Evolutionary conservation across 2,888 invertebrate species (phyloP), one percentile per base, ranked within the genome.

Genomic region (Mythimna vitellina): DNA sequence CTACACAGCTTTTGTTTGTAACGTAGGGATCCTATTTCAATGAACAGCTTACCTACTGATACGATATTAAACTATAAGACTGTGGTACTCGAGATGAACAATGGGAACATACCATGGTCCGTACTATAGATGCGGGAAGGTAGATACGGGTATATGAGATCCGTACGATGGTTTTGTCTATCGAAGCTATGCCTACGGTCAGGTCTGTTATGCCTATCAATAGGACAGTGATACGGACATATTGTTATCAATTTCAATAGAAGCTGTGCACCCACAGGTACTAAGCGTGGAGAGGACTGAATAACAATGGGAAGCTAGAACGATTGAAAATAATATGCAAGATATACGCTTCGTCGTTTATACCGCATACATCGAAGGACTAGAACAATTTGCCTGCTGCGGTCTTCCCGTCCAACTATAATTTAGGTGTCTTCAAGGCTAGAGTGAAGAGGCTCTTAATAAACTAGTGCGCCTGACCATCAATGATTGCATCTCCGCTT

Each of bases 171-270:
- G 79, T 75, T 79, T 79, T 73, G 70, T 70, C 32, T 70, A 65
- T 49, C 64, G 32, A 70, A 51, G 38, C 57, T 49, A 60, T 65
- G 46, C 57, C 53, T 64, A 65, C 49, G 57, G 60, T 65, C 60
- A 65, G 56, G 38, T 29, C 63, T 32, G 60, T 67, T 46, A 29
- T 67, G 61, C 58, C n/a, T 68, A 67, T 65, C 73, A 66, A 67
- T 68, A 63, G n/a, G 29, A 38, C 22, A 62, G 38, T 75, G 78
- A 61, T 56, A 64, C 49, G 61, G 57, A 60, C 42, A 80, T 58
- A 79, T 70, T 79, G 76, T 79, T 70, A 53, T 62, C 22, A 51
- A 76, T 68, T 80, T 80, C 67, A 67, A 75, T 67, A 70, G 65
- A 17, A 65, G 12, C 25, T 32, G 46, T 61, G 51, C 53, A 66